These are phyloP conservation scores for Allobates femoralis DNA, from an alignment of 2,797 vertebrate genomes.

Conservation along the genomic window DNA sequence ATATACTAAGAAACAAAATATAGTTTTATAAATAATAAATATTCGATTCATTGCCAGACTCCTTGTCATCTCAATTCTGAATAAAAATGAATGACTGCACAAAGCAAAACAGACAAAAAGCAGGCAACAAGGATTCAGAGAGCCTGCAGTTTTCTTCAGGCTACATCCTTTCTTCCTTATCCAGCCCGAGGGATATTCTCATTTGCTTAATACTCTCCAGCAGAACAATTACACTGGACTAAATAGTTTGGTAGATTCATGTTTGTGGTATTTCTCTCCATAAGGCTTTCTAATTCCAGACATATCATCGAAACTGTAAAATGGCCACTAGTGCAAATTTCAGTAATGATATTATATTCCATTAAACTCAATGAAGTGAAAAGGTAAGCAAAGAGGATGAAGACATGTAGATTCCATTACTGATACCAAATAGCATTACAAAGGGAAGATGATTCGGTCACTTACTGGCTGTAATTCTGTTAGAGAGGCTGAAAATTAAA, in stretches of 20 bases:
- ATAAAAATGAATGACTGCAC: not conserved
- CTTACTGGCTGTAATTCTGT: constrained; percentile 49
- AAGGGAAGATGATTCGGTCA: constrained; percentile 53
- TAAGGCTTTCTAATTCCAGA: constrained; percentile 47
- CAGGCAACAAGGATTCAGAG: not conserved
- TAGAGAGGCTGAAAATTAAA: constrained; percentile 45
- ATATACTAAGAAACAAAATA: not conserved
- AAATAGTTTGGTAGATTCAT: constrained; percentile 19
- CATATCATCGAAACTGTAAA: constrained; percentile 56
- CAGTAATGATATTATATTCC: constrained; percentile 57
- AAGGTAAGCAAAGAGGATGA: constrained; percentile 59
- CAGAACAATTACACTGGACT: constrained; percentile 50
- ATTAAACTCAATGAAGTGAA: constrained; percentile 63
- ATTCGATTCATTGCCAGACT: not conserved
- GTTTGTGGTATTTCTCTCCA: constrained; percentile 8
- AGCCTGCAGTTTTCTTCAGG: constrained; percentile 22
- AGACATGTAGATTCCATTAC: constrained; percentile 60
- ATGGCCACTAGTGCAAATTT: constrained; percentile 57
- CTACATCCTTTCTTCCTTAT: constrained; percentile 18
- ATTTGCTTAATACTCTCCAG: constrained; percentile 56
- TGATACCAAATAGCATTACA: constrained; percentile 54
- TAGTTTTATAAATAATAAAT: not conserved
- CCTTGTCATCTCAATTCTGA: not conserved
- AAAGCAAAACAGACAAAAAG: not conserved
- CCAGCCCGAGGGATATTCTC: constrained; percentile 35